phyloP scores from a whole-genome alignment of 2,888 invertebrate genomes.

The Myathropa florea region DNA sequence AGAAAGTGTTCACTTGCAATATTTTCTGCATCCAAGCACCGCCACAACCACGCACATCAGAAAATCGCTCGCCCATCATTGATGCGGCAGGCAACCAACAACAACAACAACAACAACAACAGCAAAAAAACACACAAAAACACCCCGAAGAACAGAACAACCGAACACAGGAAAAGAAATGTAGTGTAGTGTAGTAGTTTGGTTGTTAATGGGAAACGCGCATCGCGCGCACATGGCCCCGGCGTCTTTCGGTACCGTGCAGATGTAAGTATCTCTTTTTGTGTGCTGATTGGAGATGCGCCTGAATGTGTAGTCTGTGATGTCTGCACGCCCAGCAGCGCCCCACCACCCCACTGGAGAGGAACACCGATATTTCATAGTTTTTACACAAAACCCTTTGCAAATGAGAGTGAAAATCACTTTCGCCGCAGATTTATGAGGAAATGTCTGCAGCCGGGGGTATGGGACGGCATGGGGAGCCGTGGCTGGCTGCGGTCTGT shows the following conservation, averaged over 20 bases:
- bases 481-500: not conserved
- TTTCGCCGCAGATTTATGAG: not conserved
- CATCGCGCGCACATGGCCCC: not conserved
- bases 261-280: too few species aligned
- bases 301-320: not conserved
- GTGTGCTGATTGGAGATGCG: not conserved
- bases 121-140: too few species aligned
- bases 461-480: not conserved
- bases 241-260: not conserved
- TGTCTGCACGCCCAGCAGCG: not conserved
- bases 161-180: too few species aligned
- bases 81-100: too few species aligned
- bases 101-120: too few species aligned
- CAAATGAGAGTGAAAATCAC: conserved; percentile 36
- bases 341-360: not conserved
- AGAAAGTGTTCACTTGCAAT: not conserved
- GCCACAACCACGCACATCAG: too few species aligned
- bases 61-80: too few species aligned
- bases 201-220: too few species aligned
- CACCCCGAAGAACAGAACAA: too few species aligned
- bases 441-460: not conserved
- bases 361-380: conserved; percentile 25
- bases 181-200: too few species aligned
- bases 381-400: conserved; percentile 24
- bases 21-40: not conserved